A percentile compares a stretch with the other conserved stretches of the same genome.
Conservation (phyloP, 1,140 invertebrate species). For the Steinernema feltiae region DNA sequence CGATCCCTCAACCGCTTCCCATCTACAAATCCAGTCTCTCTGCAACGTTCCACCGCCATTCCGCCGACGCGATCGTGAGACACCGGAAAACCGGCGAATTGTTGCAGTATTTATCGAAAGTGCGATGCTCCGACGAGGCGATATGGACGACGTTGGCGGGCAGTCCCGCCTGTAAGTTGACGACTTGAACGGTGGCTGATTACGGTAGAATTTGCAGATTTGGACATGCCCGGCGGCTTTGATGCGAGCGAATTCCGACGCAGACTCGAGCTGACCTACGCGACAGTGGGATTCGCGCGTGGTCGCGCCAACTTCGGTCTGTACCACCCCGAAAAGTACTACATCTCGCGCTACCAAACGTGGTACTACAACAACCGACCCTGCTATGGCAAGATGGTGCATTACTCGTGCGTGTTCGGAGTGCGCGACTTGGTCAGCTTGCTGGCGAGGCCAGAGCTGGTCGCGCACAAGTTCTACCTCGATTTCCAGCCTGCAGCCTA, state of each 20-base stretch:
- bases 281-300: not conserved
- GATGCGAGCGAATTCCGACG: constrained; percentile 12
- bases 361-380: not conserved
- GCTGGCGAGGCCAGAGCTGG: constrained; percentile 17
- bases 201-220: not conserved
- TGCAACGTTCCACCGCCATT: not conserved
- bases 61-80: not conserved
- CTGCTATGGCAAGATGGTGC: constrained; percentile 18
- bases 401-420: constrained; percentile 30
- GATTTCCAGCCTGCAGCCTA: constrained; percentile 32
- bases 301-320: not conserved
- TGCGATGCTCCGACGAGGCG: not conserved
- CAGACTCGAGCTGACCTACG: not conserved
- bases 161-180: not conserved
- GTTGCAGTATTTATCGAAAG: not conserved
- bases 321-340: constrained; percentile 4
- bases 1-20: not conserved
- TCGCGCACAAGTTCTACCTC: constrained; percentile 35
- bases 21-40: not conserved
- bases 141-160: not conserved
- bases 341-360: constrained; percentile 5
- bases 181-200: not conserved
- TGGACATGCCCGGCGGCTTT: constrained; percentile 20
- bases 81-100: not conserved
- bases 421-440: constrained; percentile 24